Percentiles rank a stretch among this genome's conserved stretches.
Conservation (phyloP, 2,113 vertebrate genomes). For the Smithornis capensis region DNA sequence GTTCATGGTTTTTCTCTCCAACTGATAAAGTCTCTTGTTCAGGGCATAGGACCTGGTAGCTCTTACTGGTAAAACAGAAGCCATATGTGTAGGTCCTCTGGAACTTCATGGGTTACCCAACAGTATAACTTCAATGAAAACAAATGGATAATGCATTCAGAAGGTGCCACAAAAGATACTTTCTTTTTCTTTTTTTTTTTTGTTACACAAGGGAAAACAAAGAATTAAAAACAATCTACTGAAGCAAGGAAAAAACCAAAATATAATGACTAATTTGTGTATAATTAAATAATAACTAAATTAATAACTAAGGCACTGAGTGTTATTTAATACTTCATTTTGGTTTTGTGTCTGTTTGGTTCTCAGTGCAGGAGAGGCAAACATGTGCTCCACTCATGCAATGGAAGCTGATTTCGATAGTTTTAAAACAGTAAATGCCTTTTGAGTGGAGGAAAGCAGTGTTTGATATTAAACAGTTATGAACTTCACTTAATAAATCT, state of each 20-base stretch:
- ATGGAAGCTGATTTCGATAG: background rate
- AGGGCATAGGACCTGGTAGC: background rate
- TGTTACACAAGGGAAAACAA: background rate
- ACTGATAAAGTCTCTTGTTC: conserved; percentile 2
- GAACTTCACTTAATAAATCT: background rate
- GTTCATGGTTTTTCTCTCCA: conserved; percentile 3
- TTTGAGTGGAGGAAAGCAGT: background rate
- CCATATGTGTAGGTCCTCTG: background rate
- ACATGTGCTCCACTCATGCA: background rate
- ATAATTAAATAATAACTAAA: background rate
- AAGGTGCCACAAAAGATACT: background rate
- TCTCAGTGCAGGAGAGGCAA: background rate
- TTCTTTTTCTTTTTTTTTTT: background rate
- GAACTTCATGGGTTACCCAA: background rate
- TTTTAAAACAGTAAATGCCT: background rate
- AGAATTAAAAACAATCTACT: background rate
- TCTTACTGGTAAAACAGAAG: background rate
- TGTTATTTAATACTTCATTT: background rate
- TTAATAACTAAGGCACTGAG: background rate
- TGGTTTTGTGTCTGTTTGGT: background rate
- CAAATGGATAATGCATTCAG: background rate
- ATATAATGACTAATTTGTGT: background rate
- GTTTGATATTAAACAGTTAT: background rate
- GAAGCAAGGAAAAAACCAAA: background rate
- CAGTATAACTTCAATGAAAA: background rate